These are phyloP conservation scores for Drosophila miranda DNA, from an alignment of 1,140 invertebrate species.

Conservation along the genomic window DNA sequence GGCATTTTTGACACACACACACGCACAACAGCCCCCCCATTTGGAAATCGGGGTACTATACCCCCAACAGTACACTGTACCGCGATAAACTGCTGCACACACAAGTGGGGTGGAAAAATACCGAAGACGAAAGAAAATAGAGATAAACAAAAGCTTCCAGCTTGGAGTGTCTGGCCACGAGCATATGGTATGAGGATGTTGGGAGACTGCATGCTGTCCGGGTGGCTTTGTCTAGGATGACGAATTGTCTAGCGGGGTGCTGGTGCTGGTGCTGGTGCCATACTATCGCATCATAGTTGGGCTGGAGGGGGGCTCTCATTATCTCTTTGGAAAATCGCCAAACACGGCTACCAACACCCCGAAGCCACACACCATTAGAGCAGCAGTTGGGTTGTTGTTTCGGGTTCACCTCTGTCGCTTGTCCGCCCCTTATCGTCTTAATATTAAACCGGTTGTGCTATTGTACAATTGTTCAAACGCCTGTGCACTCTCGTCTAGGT, in stretches of 20 bases:
- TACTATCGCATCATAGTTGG: slow-evolving; percentile 16
- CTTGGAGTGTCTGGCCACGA: no score
- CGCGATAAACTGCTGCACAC: slow-evolving; percentile 6
- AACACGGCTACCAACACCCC: slow-evolving; percentile 33
- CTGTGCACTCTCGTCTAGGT: slow-evolving; percentile 24
- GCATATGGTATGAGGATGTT: no score
- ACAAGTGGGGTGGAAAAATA: neutral
- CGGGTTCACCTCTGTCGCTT: slow-evolving; percentile 64
- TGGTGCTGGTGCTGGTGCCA: neutral
- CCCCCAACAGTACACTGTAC: neutral
- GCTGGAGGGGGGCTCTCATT: slow-evolving; percentile 27
- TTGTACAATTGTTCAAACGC: slow-evolving; percentile 51
- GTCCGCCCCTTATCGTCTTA: slow-evolving; percentile 50
- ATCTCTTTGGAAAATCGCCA: slow-evolving; percentile 61
- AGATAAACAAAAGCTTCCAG: neutral
- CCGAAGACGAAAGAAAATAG: neutral
- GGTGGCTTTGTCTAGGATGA: no score
- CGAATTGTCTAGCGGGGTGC: slow-evolving; percentile 42
- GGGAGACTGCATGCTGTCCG: no score
- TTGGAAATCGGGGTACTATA: slow-evolving; percentile 43
- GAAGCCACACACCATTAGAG: neutral
- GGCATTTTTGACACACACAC: slow-evolving; percentile 49
- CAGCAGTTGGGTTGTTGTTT: slow-evolving; percentile 30
- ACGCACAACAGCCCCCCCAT: slow-evolving; percentile 42
- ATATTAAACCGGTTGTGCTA: slow-evolving; percentile 72